A percentile compares a stretch with the other conserved stretches of the same genome.
These are phyloP conservation scores for Pelobates cultripes DNA, from an alignment of 2,797 vertebrate genomes.

Conservation along the genomic window DNA sequence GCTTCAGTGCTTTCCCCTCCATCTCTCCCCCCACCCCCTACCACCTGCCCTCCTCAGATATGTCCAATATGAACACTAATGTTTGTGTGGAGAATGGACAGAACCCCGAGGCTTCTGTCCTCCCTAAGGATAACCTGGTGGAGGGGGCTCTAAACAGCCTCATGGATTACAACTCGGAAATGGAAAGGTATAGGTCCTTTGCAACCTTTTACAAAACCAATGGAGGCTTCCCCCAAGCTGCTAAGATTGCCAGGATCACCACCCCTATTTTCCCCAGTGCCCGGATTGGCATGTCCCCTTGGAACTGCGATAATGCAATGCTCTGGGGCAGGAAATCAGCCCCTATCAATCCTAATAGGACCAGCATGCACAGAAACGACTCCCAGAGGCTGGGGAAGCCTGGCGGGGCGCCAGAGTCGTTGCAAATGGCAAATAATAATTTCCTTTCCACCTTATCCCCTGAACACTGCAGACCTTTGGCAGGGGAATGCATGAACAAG, in stretches of 20 bases:
- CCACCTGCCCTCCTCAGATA: constrained; percentile 63
- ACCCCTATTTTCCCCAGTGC: constrained; percentile 92
- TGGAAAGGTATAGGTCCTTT: constrained; percentile 95
- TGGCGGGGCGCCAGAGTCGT: constrained; percentile 79
- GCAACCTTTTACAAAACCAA: constrained; percentile 96
- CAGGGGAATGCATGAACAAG: constrained; percentile 96
- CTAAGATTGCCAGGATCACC: constrained; percentile 94
- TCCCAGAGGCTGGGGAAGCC: constrained; percentile 91
- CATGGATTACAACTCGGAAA: constrained; percentile 97
- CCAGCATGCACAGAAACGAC: constrained; percentile 80
- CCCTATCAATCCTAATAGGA: constrained; percentile 60
- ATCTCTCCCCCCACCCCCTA: constrained; percentile 64
- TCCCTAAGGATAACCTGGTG: constrained; percentile 94
- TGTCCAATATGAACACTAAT: constrained; percentile 91
- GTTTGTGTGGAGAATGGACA: constrained; percentile 92
- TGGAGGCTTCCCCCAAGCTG: constrained; percentile 92
- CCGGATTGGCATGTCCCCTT: constrained; percentile 94
- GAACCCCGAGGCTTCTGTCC: constrained; percentile 85
- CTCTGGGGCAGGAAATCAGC: constrained; percentile 87
- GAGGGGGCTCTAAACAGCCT: constrained; percentile 93
- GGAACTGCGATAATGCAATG: constrained; percentile 94
- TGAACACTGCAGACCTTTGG: constrained; percentile 95
- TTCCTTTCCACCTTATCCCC: constrained; percentile 94
- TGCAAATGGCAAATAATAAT: constrained; percentile 97
- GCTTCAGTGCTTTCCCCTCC: constrained; percentile 59